Base-by-base conservation (phyloP, 2,113 vertebrate genomes). In the Poecilia latipinna region DNA sequence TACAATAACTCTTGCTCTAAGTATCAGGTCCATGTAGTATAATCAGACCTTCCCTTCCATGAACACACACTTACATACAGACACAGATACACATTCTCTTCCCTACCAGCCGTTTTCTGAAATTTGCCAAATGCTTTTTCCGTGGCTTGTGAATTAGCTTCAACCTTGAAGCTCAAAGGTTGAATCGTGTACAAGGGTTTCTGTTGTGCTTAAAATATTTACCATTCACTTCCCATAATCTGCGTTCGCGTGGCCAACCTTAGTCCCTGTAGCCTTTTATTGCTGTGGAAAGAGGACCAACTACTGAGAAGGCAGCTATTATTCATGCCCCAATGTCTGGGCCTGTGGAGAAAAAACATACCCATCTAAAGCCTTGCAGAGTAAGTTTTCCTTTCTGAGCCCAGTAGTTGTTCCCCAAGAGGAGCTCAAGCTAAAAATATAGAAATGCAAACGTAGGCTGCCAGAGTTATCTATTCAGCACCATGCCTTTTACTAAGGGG, bases 131-230 rank as follows among this genome's bases (percentile, higher is more conserved):
- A 91, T 92, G 86, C 79, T 80, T 89, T 93, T 93, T 90, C 80
- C 75, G 39, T 88, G 85, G 85, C 84, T 92, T 89, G 91, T 87
- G 92, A 93, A 94, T 95, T 89, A 92, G 89, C 83, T 87, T 69
- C 90, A 90, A 93, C 92, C 93, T 94, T 65, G 77, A 74, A 83
- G 84, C 85, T 82, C 80, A 93, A 90, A 91, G 90, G 91, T 93
- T 91, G 90, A 89, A 86, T 88, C 83, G 69, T 79, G 87, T 81
- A 83, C 89, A 80, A 35, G 79, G 86, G 80, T 89, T 93, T 89
- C 84, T 84, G 84, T 82, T 86, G 83, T 79, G 89, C 91, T 92
- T 90, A 66, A 92, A 93, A 93, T 94, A 94, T 94, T 92, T 94
- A 93, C 91, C 73, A 88, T 92, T 94, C 86, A 80, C 88, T 91